Conservation (phyloP, 1,140 invertebrate species). For the Notospermus geniculatus region DNA sequence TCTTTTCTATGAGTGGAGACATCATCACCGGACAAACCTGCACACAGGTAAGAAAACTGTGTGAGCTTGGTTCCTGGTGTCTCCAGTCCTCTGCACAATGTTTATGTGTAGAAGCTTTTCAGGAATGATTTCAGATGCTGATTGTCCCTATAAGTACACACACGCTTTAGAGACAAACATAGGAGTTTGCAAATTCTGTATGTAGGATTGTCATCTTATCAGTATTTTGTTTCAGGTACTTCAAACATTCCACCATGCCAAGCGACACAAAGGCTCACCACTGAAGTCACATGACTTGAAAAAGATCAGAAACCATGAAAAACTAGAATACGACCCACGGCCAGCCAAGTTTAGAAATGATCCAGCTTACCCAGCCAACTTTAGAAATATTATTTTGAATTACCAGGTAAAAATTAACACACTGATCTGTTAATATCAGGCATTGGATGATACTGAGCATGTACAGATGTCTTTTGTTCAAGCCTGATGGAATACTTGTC, state of each 20-base stretch:
- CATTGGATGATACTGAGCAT: no score
- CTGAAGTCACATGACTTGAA: slow-evolving; percentile 24
- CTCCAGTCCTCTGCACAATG: no score
- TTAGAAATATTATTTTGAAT: not conserved
- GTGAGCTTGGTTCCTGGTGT: no score
- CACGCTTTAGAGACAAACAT: not conserved
- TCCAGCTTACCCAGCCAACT: slow-evolving; percentile 12
- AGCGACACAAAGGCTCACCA: slow-evolving; percentile 21
- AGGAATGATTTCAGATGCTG: slow-evolving; percentile 10
- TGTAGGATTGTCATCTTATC: not conserved
- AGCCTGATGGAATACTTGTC: no score
- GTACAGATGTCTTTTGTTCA: no score
- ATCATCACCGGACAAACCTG: slow-evolving; percentile 13
- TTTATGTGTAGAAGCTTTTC: slow-evolving; percentile 28
- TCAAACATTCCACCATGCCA: slow-evolving; percentile 27
- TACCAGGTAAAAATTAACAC: no score
- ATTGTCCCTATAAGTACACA: not conserved
- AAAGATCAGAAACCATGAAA: slow-evolving; percentile 8
- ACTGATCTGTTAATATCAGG: no score
- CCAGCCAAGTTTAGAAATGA: slow-evolving; percentile 10
- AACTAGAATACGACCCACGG: slow-evolving; percentile 23
- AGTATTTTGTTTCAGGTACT: slow-evolving; percentile 12
- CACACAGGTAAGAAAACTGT: no score
- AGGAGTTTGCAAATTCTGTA: not conserved
- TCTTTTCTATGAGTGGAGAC: slow-evolving; percentile 11